These are phyloP conservation scores for Metacarcinus magister DNA, from an alignment of 2,888 invertebrate species.

Conservation along the genomic window DNA sequence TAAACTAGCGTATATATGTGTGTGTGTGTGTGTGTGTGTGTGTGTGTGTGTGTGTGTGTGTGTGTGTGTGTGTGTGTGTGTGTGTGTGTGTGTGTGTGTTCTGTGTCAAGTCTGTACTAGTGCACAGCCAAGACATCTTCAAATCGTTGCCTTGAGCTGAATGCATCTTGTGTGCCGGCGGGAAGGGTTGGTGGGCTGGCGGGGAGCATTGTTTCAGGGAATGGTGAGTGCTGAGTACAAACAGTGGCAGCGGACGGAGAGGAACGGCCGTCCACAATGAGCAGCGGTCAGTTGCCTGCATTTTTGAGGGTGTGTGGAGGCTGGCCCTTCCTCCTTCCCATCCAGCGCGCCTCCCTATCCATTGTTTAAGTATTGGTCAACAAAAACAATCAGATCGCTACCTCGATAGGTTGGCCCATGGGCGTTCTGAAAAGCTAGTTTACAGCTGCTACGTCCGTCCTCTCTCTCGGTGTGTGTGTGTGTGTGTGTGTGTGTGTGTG, in stretches of 20 bases:
- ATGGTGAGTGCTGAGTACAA: constrained; percentile 41
- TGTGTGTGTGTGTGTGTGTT: neutral
- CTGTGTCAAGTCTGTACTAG: neutral
- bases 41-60: constrained; percentile 16
- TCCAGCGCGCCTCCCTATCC: neutral
- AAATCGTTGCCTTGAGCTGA: neutral
- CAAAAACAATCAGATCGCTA: constrained; percentile 65
- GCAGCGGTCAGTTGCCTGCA: constrained; percentile 45
- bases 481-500: neutral
- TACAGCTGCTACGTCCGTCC: neutral
- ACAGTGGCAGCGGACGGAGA: neutral
- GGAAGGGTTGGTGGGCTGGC: neutral
- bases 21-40: constrained; percentile 43
- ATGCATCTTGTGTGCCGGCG: neutral
- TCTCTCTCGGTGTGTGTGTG: too few species aligned
- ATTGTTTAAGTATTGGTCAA: constrained; percentile 62
- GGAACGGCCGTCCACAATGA: constrained; percentile 1
- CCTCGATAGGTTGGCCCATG: constrained; percentile 36
- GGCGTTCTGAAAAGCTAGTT: neutral
- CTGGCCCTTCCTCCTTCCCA: neutral
- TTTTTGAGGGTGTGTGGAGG: constrained; percentile 10
- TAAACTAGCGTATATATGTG: neutral
- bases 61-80: neutral
- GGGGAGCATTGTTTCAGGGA: constrained; percentile 32
- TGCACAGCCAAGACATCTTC: neutral